Base-by-base conservation (phyloP, 2,888 invertebrate species). In the Zaprionus lineosus region DNA sequence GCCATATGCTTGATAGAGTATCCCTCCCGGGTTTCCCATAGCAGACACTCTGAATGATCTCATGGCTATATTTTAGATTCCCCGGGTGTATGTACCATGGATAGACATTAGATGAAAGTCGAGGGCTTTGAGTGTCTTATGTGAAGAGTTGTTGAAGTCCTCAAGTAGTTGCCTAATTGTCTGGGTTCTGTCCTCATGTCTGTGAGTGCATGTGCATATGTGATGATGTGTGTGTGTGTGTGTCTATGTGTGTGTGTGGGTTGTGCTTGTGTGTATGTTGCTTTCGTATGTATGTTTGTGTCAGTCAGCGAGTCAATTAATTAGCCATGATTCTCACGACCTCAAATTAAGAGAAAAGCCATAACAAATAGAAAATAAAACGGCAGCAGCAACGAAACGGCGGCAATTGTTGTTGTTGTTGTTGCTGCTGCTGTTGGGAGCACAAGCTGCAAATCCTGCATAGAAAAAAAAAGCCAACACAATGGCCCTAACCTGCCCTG, bases 271-370 rank as follows among this genome's bases (percentile, higher is more conserved):
- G n/a, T n/a, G n/a, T n/a, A n/a, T n/a, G n/a, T n/a, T n/a, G n/a
- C n/a, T n/a, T n/a, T 19, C 9, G 34, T 52, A 26, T 59, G 39
- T 63, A 34, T 68, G 56, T 63, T 24, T 62, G 50, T 61, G 62
- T 73, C 60, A 63, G 69, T 70, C 61, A 66, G 72, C 71, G 74
- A 84, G 85, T 78, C 87, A 87, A 86, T 87, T 87, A 87, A 87
- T 86, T 87, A 87, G 86, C 78, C 76, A 87, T 86, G 87, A 87
- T 87, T 87, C 87, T 87, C 87, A 87, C 87, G 87, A 87, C 87
- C 87, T 87, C 86, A 86, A 86, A 87, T 87, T 87, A 87, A 86
- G 76, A 86, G 86, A 83, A 86, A 85, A 75, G 79, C 82, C 78
- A 86, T 78, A 77, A 82, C 84, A 84, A 86, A 86, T 75, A 79